Base-by-base conservation (phyloP, 2,113 vertebrate genomes). In the Mustela nigripes region DNA sequence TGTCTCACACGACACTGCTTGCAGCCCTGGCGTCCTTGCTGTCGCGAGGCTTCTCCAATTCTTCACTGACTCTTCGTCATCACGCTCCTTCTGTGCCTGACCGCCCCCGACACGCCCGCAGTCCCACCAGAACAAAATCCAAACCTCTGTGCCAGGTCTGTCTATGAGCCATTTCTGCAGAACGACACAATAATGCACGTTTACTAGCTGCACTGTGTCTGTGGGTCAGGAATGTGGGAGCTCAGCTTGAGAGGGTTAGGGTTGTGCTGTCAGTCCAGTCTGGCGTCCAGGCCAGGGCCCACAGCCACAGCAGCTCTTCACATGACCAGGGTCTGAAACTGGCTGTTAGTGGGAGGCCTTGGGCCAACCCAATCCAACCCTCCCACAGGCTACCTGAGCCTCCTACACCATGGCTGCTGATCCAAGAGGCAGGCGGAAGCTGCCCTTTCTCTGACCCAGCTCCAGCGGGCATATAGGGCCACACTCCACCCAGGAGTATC, bases 1-100 rank as follows among this genome's bases (percentile, higher is more conserved):
- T 8, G 3, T 12, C 31, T 3, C 0, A 14, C 15, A 31, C 33
- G 1, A 19, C 33, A 0, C 56, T 0, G 5, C 2, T 39, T 42
- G 60, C 65, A 19, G 36, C 56, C 39, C 1, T 9, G 8, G 7
- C 33, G 4, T 9, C 4, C 28, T 65, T 10, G 14, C 56, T 2
- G 6, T 12, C 12, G 2, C 0, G 0, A 45, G 19, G n/a, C 18
- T 1, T 8, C 22, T 28, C 50, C 7, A 7, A 14, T 4, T 56
- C 24, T 31, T 56, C 48, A 5, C 62, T 21, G 28, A 18, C 45
- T 33, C 26, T 26, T 39, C 12, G 1, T 39, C 65, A 22, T 0
- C 5, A 3, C 5, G 28, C 11, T 0, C 3, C 2, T 28, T 26
- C 31, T 67, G 28, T 4, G 21, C 63, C 28, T 2, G 6, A 21